phyloP scores from a whole-genome alignment of 2,888 invertebrate genomes.

The Mythimna pallens region DNA sequence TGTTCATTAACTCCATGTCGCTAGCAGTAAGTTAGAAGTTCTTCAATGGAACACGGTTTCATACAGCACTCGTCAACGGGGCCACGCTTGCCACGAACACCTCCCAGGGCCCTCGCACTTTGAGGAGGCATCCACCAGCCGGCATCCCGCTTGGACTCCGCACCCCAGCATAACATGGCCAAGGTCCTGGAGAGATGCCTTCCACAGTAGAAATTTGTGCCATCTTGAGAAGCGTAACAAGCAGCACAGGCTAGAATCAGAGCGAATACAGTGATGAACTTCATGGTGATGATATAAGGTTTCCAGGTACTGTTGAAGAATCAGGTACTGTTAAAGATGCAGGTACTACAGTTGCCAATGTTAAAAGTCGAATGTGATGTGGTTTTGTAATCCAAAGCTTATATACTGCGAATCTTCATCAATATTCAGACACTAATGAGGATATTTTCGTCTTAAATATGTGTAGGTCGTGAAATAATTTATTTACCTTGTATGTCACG shows the following conservation, averaged over 20 bases:
- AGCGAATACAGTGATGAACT: slow-evolving; percentile 36
- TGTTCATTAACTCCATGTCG: not conserved
- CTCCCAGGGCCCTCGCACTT: slow-evolving; percentile 38
- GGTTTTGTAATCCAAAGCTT: not conserved
- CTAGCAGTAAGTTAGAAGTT: slow-evolving; percentile 54
- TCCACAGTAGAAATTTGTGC: slow-evolving; percentile 45
- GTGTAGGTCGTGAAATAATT: slow-evolving; percentile 31
- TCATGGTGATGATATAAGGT: slow-evolving; percentile 37
- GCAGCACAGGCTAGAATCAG: slow-evolving; percentile 34
- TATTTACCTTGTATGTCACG: slow-evolving; percentile 42
- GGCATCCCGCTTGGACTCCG: slow-evolving; percentile 44
- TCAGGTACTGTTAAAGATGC: not conserved
- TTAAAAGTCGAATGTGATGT: slow-evolving; percentile 37
- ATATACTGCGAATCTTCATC: slow-evolving; percentile 49
- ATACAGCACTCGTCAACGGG: slow-evolving; percentile 59
- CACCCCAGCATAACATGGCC: slow-evolving; percentile 39
- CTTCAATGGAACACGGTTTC: slow-evolving; percentile 54
- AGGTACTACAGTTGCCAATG: slow-evolving; percentile 8
- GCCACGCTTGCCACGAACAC: slow-evolving; percentile 52
- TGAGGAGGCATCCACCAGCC: slow-evolving; percentile 58
- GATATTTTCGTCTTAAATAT: slow-evolving; percentile 6
- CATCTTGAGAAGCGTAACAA: slow-evolving; percentile 44
- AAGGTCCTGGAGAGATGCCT: slow-evolving; percentile 37
- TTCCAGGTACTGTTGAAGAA: not conserved
- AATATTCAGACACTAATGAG: slow-evolving; percentile 56